Evolutionary conservation across 2,888 invertebrate genomes (phyloP).

Genomic region (Oxystoma pomonae): DNA sequence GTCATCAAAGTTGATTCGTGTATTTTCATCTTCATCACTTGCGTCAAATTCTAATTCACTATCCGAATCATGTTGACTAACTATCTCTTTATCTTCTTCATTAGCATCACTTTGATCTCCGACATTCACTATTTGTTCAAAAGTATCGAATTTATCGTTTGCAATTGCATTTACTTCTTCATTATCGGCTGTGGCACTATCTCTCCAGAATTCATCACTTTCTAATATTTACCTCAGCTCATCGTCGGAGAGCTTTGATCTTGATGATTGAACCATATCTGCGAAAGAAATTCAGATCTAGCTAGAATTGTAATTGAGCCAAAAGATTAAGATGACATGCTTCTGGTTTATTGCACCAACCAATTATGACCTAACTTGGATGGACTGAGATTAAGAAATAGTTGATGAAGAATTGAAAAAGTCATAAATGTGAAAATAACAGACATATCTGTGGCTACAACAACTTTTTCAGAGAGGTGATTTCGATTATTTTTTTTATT

Average conservation of each 20-base stretch:
- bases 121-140: constrained; percentile 1
- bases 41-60: constrained; percentile 1
- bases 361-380: too few species aligned
- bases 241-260: not conserved
- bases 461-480: too few species aligned
- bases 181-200: not conserved
- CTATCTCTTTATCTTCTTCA: constrained; percentile 1
- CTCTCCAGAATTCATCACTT: not conserved
- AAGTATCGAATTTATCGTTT: constrained; percentile 4
- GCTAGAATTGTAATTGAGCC: too few species aligned
- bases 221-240: constrained; percentile 4
- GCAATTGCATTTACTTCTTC: not conserved
- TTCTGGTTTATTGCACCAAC: too few species aligned
- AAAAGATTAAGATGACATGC: too few species aligned
- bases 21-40: constrained; percentile 2
- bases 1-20: not conserved
- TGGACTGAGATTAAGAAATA: too few species aligned
- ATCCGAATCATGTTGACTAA: constrained; percentile 4
- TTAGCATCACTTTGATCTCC: constrained; percentile 3
- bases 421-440: too few species aligned
- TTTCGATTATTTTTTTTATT: too few species aligned
- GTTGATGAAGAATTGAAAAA: too few species aligned
- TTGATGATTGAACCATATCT: constrained; percentile 2
- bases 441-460: too few species aligned
- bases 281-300: too few species aligned